Conservation (phyloP, 2,113 vertebrate genomes). For the Eulacestoma nigropectus region DNA sequence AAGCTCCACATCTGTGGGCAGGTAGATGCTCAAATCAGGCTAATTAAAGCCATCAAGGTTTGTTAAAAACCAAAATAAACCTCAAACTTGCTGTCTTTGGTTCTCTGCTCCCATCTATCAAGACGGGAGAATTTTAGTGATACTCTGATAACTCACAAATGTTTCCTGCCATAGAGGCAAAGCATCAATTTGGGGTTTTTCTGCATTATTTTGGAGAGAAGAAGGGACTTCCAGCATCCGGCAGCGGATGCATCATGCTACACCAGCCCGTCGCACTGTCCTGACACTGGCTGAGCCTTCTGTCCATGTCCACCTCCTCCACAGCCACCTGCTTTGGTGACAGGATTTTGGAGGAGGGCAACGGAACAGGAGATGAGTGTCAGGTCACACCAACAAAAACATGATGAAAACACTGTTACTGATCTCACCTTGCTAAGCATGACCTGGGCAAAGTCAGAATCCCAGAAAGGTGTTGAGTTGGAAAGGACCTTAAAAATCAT, state of each 20-base stretch:
- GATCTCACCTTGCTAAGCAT: not conserved
- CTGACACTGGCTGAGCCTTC: not conserved
- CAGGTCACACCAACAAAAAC: not conserved
- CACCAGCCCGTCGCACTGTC: accelerated
- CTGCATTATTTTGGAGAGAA: not conserved
- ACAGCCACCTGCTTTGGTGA: not conserved
- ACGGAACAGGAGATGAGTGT: accelerated
- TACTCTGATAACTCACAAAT: not conserved
- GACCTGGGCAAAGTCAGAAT: not conserved
- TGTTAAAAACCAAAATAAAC: not conserved
- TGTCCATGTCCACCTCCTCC: not conserved
- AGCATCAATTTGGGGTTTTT: not conserved
- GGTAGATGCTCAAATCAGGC: not conserved
- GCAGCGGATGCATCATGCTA: accelerated
- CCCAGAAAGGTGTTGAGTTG: not conserved
- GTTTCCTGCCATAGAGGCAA: not conserved
- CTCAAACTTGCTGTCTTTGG: not conserved
- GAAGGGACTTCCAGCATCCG: not conserved
- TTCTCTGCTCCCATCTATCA: not conserved
- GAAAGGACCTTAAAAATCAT: not conserved
- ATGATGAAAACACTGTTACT: not conserved
- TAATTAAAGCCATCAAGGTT: not conserved
- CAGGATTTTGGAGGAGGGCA: not conserved
- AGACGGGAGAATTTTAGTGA: not conserved
- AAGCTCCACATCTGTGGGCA: not conserved